phyloP scores from a whole-genome alignment of 2,113 vertebrate species.

The Phaethon lepturus region DNA sequence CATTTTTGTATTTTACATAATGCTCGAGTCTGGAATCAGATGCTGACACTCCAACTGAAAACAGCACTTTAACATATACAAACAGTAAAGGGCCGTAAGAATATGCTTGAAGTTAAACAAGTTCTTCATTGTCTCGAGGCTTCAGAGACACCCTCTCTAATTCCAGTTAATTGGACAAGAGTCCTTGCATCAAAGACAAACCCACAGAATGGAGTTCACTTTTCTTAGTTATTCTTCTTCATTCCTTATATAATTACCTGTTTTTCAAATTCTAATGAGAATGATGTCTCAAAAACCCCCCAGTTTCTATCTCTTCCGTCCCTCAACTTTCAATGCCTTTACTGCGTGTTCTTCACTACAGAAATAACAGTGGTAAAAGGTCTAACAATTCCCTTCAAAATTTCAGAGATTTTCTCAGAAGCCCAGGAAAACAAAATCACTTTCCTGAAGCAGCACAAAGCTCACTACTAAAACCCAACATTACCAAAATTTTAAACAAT shows the following conservation, averaged over 20 bases:
- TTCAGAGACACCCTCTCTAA: neutral
- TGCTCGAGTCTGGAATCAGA: neutral
- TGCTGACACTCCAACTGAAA: neutral
- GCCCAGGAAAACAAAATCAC: neutral
- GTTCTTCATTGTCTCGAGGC: neutral
- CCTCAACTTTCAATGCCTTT: fast-evolving
- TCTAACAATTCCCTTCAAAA: neutral
- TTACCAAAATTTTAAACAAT: neutral
- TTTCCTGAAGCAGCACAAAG: neutral
- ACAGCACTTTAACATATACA: neutral
- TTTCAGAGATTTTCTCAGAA: neutral
- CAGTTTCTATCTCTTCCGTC: fast-evolving
- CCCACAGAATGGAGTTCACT: neutral
- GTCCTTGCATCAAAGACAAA: neutral
- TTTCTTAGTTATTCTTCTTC: neutral
- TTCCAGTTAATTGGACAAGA: neutral
- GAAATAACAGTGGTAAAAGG: fast-evolving
- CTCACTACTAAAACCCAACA: fast-evolving
- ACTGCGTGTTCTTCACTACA: neutral
- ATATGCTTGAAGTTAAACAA: neutral
- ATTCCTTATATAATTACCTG: neutral
- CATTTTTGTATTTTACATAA: neutral
- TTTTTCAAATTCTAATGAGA: neutral
- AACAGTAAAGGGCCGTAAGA: neutral
- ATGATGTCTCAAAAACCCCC: fast-evolving